A percentile compares a stretch with the other conserved stretches of the same genome.
phyloP scores from a whole-genome alignment of 2,113 vertebrate species.

The Pangasianodon gigas region DNA sequence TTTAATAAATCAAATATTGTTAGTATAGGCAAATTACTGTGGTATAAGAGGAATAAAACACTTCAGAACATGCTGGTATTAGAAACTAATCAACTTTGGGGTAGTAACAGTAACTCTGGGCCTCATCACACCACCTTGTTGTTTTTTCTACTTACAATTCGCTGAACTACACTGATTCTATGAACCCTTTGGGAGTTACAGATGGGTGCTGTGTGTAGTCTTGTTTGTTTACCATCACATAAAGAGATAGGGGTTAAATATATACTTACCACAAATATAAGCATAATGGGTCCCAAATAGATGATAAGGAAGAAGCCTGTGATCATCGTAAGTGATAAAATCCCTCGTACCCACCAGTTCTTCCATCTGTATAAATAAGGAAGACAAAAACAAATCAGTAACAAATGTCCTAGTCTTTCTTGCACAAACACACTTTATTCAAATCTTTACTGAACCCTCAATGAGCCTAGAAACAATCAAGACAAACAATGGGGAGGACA shows the following conservation, averaged over 20 bases:
- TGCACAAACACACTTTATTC: not conserved
- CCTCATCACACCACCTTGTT: not conserved
- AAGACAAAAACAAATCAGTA: conserved; percentile 2
- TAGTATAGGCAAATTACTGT: not conserved
- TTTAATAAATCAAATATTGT: not conserved
- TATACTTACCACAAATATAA: conserved; percentile 85
- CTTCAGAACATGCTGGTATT: not conserved
- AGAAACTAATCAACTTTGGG: not conserved
- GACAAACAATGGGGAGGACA: not conserved
- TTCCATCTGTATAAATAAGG: conserved; percentile 83
- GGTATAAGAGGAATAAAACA: not conserved
- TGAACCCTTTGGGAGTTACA: not conserved
- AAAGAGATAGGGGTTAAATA: not conserved
- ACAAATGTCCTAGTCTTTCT: not conserved
- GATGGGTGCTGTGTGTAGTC: conserved; percentile 36
- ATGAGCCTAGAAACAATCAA: not conserved
- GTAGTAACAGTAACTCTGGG: not conserved
- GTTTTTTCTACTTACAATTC: not conserved
- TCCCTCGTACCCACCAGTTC: conserved; percentile 98
- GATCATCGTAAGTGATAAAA: conserved; percentile 93
- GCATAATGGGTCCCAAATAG: conserved; percentile 90
- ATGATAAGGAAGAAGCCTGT: conserved; percentile 88
- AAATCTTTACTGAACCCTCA: not conserved
- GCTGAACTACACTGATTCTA: not conserved
- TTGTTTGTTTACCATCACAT: not conserved